phyloP scores from a whole-genome alignment of 2,113 vertebrate genomes.

The Phalacrocorax pelagicus region DNA sequence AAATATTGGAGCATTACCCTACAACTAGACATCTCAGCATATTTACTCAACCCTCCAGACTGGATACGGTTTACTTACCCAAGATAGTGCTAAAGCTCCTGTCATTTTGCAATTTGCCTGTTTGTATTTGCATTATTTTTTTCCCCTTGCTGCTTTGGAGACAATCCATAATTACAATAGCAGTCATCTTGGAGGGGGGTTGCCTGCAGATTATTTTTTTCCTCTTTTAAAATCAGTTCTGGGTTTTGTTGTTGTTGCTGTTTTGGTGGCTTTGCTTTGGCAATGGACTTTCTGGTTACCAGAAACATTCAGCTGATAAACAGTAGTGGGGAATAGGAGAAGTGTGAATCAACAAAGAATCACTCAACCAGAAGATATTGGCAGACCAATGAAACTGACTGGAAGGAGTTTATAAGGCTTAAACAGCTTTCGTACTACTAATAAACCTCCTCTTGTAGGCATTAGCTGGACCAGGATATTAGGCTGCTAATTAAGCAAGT shows the following conservation, averaged over 20 bases:
- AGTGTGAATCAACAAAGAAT: constrained; percentile 46
- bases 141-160: background rate
- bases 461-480: constrained; percentile 61
- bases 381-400: constrained; percentile 57
- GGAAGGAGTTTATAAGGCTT: constrained; percentile 62
- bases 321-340: background rate
- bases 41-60: background rate
- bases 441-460: constrained; percentile 52
- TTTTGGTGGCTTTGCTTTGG: background rate
- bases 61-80: background rate
- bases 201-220: background rate
- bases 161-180: background rate
- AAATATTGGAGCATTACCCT: background rate
- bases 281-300: background rate
- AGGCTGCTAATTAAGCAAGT: constrained; percentile 66
- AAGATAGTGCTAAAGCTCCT: background rate
- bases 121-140: background rate
- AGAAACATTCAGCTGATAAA: constrained; percentile 22
- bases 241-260: background rate
- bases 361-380: constrained; percentile 59
- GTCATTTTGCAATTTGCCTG: background rate
- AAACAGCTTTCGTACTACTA: constrained; percentile 45
- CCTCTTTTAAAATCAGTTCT: background rate
- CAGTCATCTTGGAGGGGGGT: background rate
- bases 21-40: background rate